phyloP scores from a whole-genome alignment of 2,113 vertebrate species.

The Rhombomys opimus region DNA sequence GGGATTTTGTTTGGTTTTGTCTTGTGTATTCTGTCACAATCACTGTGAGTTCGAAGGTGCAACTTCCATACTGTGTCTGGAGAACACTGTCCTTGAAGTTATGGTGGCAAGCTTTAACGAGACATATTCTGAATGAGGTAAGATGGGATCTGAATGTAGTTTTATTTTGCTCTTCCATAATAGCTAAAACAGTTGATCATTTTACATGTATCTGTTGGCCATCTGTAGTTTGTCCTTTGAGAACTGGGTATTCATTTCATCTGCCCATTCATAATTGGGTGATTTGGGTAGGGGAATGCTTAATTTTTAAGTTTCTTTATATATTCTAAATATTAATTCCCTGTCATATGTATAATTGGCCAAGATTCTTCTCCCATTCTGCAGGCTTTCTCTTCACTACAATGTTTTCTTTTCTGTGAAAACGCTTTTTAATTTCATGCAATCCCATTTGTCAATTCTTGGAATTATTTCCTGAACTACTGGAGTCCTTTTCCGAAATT shows the following conservation, averaged over 20 bases:
- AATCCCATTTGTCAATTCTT: constrained; percentile 9
- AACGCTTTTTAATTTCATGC: not conserved
- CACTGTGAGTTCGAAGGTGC: not conserved
- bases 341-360: not conserved
- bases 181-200: not conserved
- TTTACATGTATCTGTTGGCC: not conserved
- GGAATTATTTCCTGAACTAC: constrained; percentile 17
- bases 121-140: not conserved
- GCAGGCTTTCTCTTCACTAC: not conserved
- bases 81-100: not conserved
- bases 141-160: not conserved
- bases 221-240: not conserved
- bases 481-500: not conserved
- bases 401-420: not conserved
- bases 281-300: not conserved
- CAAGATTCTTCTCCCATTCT: not conserved
- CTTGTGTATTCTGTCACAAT: not conserved
- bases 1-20: not conserved
- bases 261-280: not conserved
- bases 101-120: not conserved
- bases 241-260: not conserved
- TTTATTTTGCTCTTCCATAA: not conserved
- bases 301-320: not conserved
- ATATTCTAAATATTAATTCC: not conserved
- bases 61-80: not conserved